phyloP scores from a whole-genome alignment of 2,113 vertebrate species.

The Grallaria varia region DNA sequence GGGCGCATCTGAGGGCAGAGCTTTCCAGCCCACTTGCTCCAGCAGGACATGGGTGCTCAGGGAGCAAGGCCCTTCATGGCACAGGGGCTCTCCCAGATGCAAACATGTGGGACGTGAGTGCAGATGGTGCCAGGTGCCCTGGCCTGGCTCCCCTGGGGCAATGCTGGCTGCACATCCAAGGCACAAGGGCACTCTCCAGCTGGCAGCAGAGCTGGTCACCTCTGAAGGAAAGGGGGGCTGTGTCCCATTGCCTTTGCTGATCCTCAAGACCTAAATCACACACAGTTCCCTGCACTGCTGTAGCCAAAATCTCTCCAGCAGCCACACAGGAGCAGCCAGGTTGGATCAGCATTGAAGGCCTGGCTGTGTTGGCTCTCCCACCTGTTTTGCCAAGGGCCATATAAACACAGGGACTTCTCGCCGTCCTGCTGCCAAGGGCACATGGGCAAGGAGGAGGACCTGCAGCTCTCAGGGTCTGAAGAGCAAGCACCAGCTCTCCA shows the following conservation, averaged over 20 bases:
- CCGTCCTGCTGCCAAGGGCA: neutral
- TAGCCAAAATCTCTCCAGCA: neutral
- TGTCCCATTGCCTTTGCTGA: neutral
- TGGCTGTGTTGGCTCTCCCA: rapidly evolving
- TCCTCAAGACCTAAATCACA: neutral
- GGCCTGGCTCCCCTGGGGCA: neutral
- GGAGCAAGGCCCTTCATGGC: neutral
- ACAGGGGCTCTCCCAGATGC: neutral
- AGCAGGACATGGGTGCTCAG: rapidly evolving
- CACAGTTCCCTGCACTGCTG: neutral
- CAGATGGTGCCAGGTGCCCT: too few species aligned
- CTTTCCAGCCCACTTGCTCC: neutral
- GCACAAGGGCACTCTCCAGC: rapidly evolving
- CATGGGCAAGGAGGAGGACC: neutral
- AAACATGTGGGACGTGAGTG: rapidly evolving
- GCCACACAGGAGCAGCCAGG: neutral
- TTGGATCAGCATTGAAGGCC: neutral
- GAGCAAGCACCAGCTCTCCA: neutral
- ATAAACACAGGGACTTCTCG: neutral
- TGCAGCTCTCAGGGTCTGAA: neutral
- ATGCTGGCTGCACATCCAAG: too few species aligned
- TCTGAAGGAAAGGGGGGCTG: rapidly evolving
- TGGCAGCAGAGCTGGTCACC: neutral
- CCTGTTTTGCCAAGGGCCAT: neutral
- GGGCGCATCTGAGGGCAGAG: neutral